Evolutionary conservation across 2,797 vertebrate genomes (phyloP).

Genomic region (Avahi laniger): DNA sequence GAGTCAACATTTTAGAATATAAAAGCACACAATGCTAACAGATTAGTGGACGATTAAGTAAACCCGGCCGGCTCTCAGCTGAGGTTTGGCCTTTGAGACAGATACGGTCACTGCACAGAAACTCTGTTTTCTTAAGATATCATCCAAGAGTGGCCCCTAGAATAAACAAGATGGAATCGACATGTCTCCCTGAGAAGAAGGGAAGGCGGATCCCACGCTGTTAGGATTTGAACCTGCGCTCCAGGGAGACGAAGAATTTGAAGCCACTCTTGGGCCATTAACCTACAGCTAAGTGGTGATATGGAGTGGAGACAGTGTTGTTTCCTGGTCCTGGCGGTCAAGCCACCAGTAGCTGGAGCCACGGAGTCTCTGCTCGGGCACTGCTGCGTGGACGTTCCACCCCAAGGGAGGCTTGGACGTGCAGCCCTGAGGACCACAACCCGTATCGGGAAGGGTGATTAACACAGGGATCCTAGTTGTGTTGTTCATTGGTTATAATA

Average conservation of each 20-base stretch:
- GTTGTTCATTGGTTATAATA: background rate
- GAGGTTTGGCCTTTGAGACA: background rate
- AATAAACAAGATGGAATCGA: background rate
- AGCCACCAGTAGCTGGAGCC: background rate
- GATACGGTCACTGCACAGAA: too few species aligned
- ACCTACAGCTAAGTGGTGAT: rapidly evolving
- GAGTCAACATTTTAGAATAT: background rate
- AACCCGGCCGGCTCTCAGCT: background rate
- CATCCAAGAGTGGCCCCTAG: background rate
- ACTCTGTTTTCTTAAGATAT: background rate
- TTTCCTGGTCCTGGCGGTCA: background rate
- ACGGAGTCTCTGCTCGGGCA: background rate
- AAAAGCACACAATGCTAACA: rapidly evolving
- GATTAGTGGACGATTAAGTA: rapidly evolving
- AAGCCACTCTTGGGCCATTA: background rate
- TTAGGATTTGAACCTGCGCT: background rate
- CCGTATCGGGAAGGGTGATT: background rate
- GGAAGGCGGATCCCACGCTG: background rate
- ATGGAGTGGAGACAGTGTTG: rapidly evolving
- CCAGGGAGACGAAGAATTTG: background rate
- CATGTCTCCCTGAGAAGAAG: background rate
- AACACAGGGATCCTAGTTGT: rapidly evolving
- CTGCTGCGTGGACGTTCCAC: too few species aligned
- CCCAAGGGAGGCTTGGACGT: background rate
- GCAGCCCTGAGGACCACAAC: background rate